Base-by-base conservation (phyloP, 2,797 vertebrate genomes). In the Propithecus perrieri region DNA sequence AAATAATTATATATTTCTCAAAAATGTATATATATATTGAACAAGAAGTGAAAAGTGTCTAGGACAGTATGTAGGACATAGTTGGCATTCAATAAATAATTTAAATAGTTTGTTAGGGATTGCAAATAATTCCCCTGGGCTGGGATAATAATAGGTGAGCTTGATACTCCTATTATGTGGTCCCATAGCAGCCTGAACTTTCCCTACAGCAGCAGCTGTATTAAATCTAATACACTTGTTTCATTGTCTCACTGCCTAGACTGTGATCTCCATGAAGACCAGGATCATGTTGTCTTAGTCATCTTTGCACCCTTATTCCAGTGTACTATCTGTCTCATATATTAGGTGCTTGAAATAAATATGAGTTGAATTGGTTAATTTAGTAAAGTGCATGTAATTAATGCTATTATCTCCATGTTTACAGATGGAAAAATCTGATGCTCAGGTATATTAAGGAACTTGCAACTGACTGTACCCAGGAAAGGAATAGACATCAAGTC, bases 21-120 rank as follows among this genome's bases (percentile, higher is more conserved):
- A 85, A 59, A 80, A 65, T 43, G 85, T 71, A 76, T 1, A 76
- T 22, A n/a, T 38, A 12, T 85, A 85, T 53, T 79, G 30, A 85
- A 80, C 22, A 41, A 46, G 65, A 84, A 93, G 41, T 85, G 26
- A 65, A 84, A 65, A 81, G n/a, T 84, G 26, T 65, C 28, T 53
- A 80, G 20, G 38, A 80, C 2, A 10, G 53, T 86, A 92, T 20
- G 74, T 84, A 63, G 61, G 87, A 57, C 17, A 59, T 24, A 90
- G 80, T 57, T 78, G 53, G 43, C 50, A 89, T 75, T 81, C 79
- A 90, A 94, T 55, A 95, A 83, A 69, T 80, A 94, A 94, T 71
- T 89, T 84, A 86, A 78, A 63, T 75, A 43, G 28, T 88, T 96
- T 78, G 35, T 61, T 86, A 78, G 59, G 10, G 18, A 43, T 43